Percentiles rank a stretch among this genome's conserved stretches.
Evolutionary conservation across 2,113 vertebrate species (phyloP).

Genomic region (Microcebus griseorufus): DNA sequence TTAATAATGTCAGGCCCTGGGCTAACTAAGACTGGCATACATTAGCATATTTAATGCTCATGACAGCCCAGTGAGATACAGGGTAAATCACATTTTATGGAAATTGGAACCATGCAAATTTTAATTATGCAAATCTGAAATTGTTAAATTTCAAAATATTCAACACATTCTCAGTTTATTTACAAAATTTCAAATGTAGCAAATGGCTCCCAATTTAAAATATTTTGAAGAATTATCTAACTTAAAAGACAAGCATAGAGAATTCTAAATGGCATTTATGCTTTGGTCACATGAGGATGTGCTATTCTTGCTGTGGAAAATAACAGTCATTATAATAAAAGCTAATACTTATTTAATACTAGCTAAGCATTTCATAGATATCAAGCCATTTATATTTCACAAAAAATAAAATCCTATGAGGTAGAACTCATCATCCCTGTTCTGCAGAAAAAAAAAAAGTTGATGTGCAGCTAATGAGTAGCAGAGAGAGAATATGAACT

Average conservation of each 20-base stretch:
- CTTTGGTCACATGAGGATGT: background rate
- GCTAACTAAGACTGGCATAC: background rate
- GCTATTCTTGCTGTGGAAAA: conserved; percentile 7
- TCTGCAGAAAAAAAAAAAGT: background rate
- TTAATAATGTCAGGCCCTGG: conserved; percentile 12
- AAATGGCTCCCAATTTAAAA: background rate
- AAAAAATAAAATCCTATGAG: background rate
- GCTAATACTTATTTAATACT: background rate
- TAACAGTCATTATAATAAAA: conserved; percentile 3
- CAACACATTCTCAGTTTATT: conserved; percentile 48
- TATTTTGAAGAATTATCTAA: background rate
- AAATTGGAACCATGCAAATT: conserved; percentile 32
- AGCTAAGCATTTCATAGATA: background rate
- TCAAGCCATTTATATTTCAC: background rate
- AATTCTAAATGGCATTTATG: background rate
- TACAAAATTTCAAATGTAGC: conserved; percentile 36
- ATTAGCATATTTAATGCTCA: background rate
- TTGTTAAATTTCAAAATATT: conserved; percentile 29
- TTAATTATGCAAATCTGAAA: conserved; percentile 51
- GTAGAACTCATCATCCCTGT: background rate
- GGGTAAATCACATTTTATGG: conserved; percentile 1
- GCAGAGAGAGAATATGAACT: background rate
- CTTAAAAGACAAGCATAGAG: conserved; percentile 20
- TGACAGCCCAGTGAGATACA: background rate
- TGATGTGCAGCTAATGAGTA: background rate